phyloP scores from a whole-genome alignment of 2,797 vertebrate genomes.

The Crax fasciolata region DNA sequence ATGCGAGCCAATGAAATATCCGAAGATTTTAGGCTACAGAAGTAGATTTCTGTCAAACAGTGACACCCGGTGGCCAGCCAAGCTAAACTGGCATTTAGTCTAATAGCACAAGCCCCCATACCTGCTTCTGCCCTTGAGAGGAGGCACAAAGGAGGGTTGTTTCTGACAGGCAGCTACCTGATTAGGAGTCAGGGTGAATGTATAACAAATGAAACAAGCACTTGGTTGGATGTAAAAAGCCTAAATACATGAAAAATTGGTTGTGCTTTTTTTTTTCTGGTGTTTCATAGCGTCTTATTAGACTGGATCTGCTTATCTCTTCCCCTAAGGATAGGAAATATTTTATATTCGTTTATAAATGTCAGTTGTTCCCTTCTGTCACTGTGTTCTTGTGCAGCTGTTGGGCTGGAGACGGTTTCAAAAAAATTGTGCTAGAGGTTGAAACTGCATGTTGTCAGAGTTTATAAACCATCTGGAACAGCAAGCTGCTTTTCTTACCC shows the following conservation, averaged over 20 bases:
- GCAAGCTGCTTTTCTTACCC: constrained; percentile 55
- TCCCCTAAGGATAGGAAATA: constrained; percentile 63
- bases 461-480: constrained; percentile 79
- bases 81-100: rapidly evolving
- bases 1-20: rapidly evolving
- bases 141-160: not conserved
- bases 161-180: not conserved
- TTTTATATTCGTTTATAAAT: constrained; percentile 76
- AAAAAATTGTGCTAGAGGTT: constrained; percentile 75
- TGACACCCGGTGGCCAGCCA: constrained; percentile 43
- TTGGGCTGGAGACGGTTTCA: constrained; percentile 62
- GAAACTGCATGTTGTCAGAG: constrained; percentile 51
- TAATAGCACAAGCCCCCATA: rapidly evolving
- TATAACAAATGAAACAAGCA: not conserved
- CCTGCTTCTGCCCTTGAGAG: not conserved
- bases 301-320: constrained; percentile 45
- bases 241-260: not conserved
- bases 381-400: constrained; percentile 71
- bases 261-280: not conserved
- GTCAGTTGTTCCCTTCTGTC: constrained; percentile 75
- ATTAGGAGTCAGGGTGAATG: not conserved
- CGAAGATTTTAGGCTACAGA: rapidly evolving
- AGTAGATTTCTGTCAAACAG: constrained; percentile 26
- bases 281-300: not conserved
- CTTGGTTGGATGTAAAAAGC: not conserved